Percentiles rank a stretch among this genome's conserved stretches.
Evolutionary conservation across 2,113 vertebrate genomes (phyloP).

Genomic region (Acinonyx jubatus): DNA sequence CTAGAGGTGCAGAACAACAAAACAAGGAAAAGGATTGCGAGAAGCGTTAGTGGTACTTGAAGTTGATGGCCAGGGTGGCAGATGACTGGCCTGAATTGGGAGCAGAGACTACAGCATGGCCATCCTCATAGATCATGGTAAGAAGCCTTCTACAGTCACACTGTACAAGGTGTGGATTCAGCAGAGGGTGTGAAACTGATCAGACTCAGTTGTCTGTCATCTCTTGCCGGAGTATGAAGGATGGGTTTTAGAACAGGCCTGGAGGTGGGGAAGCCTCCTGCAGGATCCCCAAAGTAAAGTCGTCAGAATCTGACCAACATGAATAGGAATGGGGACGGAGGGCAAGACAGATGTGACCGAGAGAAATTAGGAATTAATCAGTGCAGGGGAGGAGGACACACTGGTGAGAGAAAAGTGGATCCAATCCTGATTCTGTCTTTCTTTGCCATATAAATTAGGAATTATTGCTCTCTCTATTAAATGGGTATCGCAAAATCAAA

Average conservation of each 20-base stretch:
- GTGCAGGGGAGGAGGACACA: background rate
- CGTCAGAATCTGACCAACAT: background rate
- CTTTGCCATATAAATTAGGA: background rate
- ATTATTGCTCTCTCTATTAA: background rate
- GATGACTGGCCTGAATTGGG: background rate
- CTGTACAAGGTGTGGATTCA: background rate
- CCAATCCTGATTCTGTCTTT: background rate
- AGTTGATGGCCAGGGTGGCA: background rate
- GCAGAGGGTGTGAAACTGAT: background rate
- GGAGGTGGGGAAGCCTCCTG: background rate
- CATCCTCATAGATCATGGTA: background rate
- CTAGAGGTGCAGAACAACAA: background rate
- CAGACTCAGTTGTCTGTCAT: background rate
- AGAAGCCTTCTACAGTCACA: background rate
- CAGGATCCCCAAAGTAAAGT: background rate
- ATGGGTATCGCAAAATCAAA: background rate
- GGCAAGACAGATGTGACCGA: background rate
- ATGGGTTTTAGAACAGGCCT: background rate
- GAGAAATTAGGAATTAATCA: background rate
- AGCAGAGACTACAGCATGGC: background rate
- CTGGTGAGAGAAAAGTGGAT: background rate
- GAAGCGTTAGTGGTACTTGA: background rate
- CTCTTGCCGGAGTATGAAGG: background rate
- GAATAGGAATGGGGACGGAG: background rate
- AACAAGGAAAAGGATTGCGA: background rate